phyloP scores from a whole-genome alignment of 2,888 invertebrate species.

The Temnothorax rugatulus region DNA sequence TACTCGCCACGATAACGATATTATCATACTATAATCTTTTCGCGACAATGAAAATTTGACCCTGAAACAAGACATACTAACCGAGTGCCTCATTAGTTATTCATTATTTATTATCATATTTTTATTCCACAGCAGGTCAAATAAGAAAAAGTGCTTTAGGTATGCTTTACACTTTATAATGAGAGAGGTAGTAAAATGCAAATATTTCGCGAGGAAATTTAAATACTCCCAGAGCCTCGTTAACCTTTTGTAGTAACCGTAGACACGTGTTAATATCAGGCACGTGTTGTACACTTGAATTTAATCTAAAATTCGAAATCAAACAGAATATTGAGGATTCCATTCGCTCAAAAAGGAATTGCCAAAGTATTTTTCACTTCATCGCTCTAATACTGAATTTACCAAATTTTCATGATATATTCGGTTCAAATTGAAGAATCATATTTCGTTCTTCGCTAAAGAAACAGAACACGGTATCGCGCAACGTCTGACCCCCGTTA shows the following conservation, averaged over 20 bases:
- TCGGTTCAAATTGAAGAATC: neutral
- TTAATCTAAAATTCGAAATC: neutral
- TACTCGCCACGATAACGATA: conserved; percentile 60
- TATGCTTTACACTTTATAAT: neutral
- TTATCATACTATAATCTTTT: conserved; percentile 65
- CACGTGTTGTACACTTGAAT: too few species aligned
- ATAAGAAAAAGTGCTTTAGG: neutral
- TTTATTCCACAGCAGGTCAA: neutral
- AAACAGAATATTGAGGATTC: neutral
- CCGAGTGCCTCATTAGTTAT: neutral
- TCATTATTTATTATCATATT: conserved; percentile 15
- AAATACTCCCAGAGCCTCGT: neutral
- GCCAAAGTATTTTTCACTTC: neutral
- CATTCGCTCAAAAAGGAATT: neutral
- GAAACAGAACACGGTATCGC: neutral
- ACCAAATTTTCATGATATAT: neutral
- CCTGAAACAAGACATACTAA: conserved; percentile 48
- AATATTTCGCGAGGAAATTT: conserved; percentile 15
- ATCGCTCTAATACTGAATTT: neutral
- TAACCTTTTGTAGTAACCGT: neutral
- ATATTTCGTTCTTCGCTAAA: neutral
- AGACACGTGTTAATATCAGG: neutral
- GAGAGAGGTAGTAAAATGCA: conserved; percentile 6
- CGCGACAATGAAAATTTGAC: conserved; percentile 69
- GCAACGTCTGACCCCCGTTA: neutral